These are phyloP conservation scores for Urocitellus parryii DNA, from an alignment of 2,113 vertebrate species.

Conservation along the genomic window DNA sequence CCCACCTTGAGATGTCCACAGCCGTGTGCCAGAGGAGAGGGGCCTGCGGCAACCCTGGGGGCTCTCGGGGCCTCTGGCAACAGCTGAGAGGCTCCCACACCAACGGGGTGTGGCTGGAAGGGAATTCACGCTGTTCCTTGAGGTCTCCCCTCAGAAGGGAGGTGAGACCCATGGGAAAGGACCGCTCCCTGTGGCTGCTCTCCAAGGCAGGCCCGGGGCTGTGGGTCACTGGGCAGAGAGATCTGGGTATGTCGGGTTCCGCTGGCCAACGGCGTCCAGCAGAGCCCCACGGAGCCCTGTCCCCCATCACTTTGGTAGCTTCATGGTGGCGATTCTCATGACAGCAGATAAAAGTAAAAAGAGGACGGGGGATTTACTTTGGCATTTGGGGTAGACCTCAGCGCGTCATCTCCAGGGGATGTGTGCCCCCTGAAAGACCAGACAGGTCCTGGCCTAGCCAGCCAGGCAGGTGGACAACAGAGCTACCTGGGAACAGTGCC, in stretches of 20 bases:
- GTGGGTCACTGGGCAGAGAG: conserved; percentile 47
- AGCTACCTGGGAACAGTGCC: not conserved
- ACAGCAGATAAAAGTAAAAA: not conserved
- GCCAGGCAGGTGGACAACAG: rapidly evolving
- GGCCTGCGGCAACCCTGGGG: conserved; percentile 60
- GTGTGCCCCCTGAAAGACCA: not conserved
- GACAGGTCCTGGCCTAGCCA: not conserved
- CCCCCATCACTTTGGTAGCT: not conserved
- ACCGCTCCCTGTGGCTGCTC: conserved; percentile 47
- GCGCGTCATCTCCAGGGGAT: rapidly evolving
- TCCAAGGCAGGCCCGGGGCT: conserved; percentile 24
- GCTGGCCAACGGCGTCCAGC: not conserved
- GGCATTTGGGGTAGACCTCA: not conserved
- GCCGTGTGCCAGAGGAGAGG: conserved; percentile 60
- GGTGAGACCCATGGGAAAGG: conserved; percentile 45
- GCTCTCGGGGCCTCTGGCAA: conserved; percentile 66
- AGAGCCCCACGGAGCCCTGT: rapidly evolving
- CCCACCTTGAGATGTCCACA: conserved; percentile 30
- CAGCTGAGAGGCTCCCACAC: conserved; percentile 48
- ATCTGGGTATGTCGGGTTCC: not conserved
- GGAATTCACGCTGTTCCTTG: conserved; percentile 26
- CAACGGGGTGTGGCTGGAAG: not conserved
- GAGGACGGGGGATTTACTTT: not conserved
- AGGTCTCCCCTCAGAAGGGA: conserved; percentile 63
- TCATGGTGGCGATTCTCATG: not conserved